These are phyloP conservation scores for Stenurella melanura DNA, from an alignment of 2,888 invertebrate genomes.

Conservation along the genomic window DNA sequence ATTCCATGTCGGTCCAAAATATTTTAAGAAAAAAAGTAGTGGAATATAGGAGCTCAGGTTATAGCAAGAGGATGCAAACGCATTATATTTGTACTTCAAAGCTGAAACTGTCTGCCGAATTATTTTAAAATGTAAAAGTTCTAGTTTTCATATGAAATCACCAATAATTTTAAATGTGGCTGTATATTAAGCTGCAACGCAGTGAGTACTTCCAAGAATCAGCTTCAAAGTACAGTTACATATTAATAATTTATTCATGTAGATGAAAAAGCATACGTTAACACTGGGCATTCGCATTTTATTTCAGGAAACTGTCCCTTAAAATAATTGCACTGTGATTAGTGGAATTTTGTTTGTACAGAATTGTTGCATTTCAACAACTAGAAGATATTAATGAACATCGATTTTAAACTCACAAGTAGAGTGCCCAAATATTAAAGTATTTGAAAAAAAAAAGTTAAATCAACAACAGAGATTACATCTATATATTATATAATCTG, in stretches of 20 bases:
- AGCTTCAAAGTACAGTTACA: not conserved
- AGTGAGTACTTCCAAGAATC: not conserved
- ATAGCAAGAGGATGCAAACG: not conserved
- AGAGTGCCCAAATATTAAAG: not conserved
- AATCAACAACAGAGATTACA: not conserved
- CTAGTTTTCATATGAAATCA: too few relatives aligned
- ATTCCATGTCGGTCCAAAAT: not conserved
- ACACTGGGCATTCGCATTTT: too few relatives aligned
- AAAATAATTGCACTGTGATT: too few relatives aligned
- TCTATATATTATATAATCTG: not conserved
- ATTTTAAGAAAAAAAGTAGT: not conserved
- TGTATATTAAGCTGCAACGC: too few relatives aligned
- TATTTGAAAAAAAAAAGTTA: not conserved
- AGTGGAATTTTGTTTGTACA: too few relatives aligned
- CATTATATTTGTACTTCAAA: not conserved
- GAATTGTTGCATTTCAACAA: too few relatives aligned
- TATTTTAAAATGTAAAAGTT: too few relatives aligned
- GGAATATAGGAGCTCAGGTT: not conserved
- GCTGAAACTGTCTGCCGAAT: not conserved
- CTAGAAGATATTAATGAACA: too few relatives aligned
- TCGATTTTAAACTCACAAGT: not conserved
- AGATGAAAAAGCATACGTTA: too few relatives aligned
- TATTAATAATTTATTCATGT: not conserved
- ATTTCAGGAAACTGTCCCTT: too few relatives aligned
- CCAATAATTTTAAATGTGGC: too few relatives aligned